Base-by-base conservation (phyloP, 2,113 vertebrate genomes). In the Scolopax mira region DNA sequence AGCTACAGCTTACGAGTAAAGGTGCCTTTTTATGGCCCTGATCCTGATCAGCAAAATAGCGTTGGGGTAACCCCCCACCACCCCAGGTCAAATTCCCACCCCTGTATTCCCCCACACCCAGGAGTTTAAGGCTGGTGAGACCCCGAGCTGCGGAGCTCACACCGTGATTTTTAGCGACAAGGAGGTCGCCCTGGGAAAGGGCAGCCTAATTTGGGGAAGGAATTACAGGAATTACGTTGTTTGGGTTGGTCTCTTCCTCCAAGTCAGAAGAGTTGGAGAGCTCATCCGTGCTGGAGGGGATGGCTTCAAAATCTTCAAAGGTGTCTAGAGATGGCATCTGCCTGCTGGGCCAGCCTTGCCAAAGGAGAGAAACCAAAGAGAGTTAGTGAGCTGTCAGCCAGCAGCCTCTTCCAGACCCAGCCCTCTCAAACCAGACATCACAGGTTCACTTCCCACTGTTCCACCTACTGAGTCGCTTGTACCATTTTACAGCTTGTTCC, bases 211-310 rank as follows among this genome's bases (percentile, higher is more conserved):
- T 83, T 77, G 7, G 44, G 71, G 75, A 84, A 70, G 61, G 10
- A 82, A 60, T 96, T 97, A 99, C 99, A 70, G 61, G 10, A 82
- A 60, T 96, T 97, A 99, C 99, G 65, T 98, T 98, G 96, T 98
- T 98, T 70, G 97, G 96, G 54, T 97, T 98, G 95, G 79, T 94
- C 64, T 99, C 99, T 79, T 99, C 99, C 35, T 99, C 98, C 95
- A 97, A 70, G 37, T 98, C 98, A 46, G 99, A 99, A 37, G 99
- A 99, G 97, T 99, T 99, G 72, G 99, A 99, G 75, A 99, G 98
- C 67, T 99, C 99, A 83, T 99, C 99, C 33, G 97, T 98, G 66
- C 98, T 99, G 85, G 99, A 99, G 48, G 98, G 98, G 85, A 99
- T 99, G n/a, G 98, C 98, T 97, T 99, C 99, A 3, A 99, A 98